Conservation (phyloP, 2,797 vertebrate species). For the Myotis planiceps region DNA sequence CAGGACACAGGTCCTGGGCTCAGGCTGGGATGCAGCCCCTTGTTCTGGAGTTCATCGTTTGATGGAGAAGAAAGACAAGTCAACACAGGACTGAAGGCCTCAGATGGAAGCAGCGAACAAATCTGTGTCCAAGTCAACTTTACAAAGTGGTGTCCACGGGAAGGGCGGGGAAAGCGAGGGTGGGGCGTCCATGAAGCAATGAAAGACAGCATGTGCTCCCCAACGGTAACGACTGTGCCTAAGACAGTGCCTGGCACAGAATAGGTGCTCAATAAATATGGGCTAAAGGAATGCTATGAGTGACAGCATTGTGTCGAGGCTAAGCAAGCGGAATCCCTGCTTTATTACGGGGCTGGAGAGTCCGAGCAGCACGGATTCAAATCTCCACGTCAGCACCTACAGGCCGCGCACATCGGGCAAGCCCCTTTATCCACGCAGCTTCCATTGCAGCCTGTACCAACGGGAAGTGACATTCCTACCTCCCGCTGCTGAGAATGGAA, state of each 20-base stretch:
- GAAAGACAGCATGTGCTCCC: not conserved
- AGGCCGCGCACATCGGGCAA: not conserved
- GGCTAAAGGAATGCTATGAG: not conserved
- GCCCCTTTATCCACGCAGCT: not conserved
- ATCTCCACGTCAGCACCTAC: not conserved
- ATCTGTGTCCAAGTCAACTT: not conserved
- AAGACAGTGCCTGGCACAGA: not conserved
- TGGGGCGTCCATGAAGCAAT: accelerated
- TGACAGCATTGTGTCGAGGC: not conserved
- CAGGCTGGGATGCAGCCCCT: not conserved
- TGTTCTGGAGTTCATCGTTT: not conserved
- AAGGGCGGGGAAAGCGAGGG: accelerated
- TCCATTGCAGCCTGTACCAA: not conserved
- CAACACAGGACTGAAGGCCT: not conserved
- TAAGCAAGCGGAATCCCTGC: not conserved
- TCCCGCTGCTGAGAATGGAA: not conserved
- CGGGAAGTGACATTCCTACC: no score
- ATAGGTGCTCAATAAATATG: not conserved
- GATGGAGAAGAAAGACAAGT: not conserved
- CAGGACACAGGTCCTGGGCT: no score
- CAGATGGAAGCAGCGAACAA: not conserved
- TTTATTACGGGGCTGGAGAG: accelerated
- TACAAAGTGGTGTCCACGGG: no score
- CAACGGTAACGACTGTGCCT: not conserved
- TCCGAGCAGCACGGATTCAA: not conserved